Conservation (phyloP, 2,888 invertebrate genomes). For the Scaptomyza caliginosa region DNA sequence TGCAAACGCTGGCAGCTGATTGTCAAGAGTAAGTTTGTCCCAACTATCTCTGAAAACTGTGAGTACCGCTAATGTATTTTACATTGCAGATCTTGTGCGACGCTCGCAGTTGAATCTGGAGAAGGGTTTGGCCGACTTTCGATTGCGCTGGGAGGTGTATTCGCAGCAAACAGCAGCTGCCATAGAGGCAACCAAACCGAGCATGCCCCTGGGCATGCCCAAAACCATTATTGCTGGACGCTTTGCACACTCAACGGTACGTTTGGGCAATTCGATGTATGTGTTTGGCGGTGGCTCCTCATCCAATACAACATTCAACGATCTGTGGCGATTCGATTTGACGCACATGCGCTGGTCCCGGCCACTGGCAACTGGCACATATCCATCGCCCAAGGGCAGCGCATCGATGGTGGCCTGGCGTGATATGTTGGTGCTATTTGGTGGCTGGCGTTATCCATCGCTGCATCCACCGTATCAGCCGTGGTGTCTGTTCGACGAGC, state of each 20-base stretch:
- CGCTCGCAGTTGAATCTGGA: conserved; percentile 90
- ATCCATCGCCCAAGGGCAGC: conserved; percentile 98
- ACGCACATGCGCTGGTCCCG: conserved; percentile 93
- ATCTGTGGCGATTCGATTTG: conserved; percentile 96
- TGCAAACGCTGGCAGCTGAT: conserved; percentile 94
- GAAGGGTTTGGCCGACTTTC: conserved; percentile 90
- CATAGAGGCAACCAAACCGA: conserved; percentile 28
- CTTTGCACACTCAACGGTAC: conserved; percentile 95
- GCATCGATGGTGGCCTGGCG: conserved; percentile 95
- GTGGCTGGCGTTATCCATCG: conserved; percentile 97
- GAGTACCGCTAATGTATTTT: background rate
- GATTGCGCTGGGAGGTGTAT: conserved; percentile 90
- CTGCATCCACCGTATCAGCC: conserved; percentile 93
- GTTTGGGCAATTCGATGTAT: conserved; percentile 94
- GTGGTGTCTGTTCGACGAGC: conserved; percentile 95
- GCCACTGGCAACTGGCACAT: conserved; percentile 89
- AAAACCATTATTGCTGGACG: conserved; percentile 93
- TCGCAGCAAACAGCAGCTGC: conserved; percentile 63
- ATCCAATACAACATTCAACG: conserved; percentile 97
- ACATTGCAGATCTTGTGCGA: conserved; percentile 89
- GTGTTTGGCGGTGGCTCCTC: conserved; percentile 98
- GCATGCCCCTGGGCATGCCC: conserved; percentile 26
- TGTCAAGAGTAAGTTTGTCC: conserved; percentile 89
- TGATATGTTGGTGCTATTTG: conserved; percentile 93
- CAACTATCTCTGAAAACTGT: background rate